A percentile compares a stretch with the other conserved stretches of the same genome.
Conservation (phyloP, 2,797 vertebrate genomes). For the Cossypha caffra region DNA sequence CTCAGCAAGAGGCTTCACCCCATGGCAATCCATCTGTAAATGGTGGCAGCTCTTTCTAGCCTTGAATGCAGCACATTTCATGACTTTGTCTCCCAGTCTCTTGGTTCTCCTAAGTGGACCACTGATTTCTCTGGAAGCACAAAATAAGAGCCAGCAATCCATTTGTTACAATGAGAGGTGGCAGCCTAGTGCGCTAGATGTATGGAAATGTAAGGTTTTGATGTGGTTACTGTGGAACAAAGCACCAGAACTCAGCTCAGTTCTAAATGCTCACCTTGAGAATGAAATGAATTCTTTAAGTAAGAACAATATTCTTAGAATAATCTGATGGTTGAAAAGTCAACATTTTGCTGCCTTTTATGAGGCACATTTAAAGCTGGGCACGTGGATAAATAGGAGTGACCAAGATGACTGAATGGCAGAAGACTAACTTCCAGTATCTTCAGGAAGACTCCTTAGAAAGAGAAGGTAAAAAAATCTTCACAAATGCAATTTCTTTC, state of each 20-base stretch:
- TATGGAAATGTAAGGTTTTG: background rate
- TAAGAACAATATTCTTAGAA: background rate
- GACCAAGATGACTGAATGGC: background rate
- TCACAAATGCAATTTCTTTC: background rate
- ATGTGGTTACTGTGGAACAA: background rate
- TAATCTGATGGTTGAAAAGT: background rate
- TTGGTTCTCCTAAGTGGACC: rapidly evolving
- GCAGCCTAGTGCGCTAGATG: background rate
- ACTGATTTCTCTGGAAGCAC: background rate
- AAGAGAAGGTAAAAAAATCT: background rate
- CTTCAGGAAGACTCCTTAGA: background rate
- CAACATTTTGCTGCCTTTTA: background rate
- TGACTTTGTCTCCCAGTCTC: background rate
- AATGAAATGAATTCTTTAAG: background rate
- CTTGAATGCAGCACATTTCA: rapidly evolving
- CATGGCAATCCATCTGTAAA: background rate
- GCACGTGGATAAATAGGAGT: background rate
- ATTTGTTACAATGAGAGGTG: rapidly evolving
- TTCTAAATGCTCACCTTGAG: background rate
- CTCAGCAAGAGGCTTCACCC: background rate
- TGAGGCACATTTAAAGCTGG: background rate
- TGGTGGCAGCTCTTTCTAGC: background rate
- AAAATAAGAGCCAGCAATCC: background rate
- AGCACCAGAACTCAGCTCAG: background rate
- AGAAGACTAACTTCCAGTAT: background rate